Base-by-base conservation (phyloP, 2,888 invertebrate genomes). In the Thecophora atra region DNA sequence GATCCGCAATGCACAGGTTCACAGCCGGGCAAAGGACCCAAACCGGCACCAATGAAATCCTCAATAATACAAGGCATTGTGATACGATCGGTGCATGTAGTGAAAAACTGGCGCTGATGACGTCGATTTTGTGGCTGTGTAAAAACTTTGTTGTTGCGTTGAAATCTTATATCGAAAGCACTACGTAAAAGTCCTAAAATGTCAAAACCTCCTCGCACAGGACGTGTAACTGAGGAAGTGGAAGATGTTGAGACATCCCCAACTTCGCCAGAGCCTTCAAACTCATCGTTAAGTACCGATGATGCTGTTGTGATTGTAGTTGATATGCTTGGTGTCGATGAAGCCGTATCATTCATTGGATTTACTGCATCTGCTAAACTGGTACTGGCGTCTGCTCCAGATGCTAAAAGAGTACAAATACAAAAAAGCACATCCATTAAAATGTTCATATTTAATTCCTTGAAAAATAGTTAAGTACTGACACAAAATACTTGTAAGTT, bases 61-160 rank as follows among this genome's bases (percentile, higher is more conserved):
- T 95, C 95, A 71, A 92, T 91, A 81, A 95, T 94, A 79, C 95
- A 95, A 0, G 94, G 93, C 86, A 95, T 91, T 0, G 94, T 91
- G 64, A 95, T 90, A 65, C 92, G 89, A 82, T 95, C 94, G 17
- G 87, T 87, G 81, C 95, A 95, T 0, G 78, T 81, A 70, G 83
- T 82, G 44, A 78, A 83, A 73, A 83, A 82, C 64, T 87, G 51
- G 30, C n/a, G 44, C 8, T n/a, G 44, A 15, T 52, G 76, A 2
- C 68, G 30, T 24, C 17, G 76, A 1, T 70, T n/a, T 17, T 51
- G 52, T 71, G 6, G 78, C 72, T 58, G 58, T 37, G 11, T 11
- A 37, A 37, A 37, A 11, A 6, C 37, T 11, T 37, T 37, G 37
- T 51, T 67, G 11, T 52, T 70, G n/a, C 77, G 63, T 28, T 73